Evolutionary conservation across 2,113 vertebrate species (phyloP).

Genomic region (Sinocyclocheilus rhinocerous): DNA sequence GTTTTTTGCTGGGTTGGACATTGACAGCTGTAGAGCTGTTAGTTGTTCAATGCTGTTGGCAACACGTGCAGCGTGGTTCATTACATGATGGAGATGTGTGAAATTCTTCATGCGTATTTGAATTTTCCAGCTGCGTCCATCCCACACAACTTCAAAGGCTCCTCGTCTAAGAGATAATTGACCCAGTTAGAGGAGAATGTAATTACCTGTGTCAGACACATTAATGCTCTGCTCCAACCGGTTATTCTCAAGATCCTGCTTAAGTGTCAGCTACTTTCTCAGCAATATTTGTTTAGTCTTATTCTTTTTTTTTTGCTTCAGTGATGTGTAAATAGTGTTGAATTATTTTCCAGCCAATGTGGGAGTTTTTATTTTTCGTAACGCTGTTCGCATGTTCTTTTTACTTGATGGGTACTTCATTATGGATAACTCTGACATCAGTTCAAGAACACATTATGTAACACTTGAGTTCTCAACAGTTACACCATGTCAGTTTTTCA

Average conservation of each 20-base stretch:
- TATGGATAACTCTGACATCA: not conserved
- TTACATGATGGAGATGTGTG: not conserved
- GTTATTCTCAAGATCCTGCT: not conserved
- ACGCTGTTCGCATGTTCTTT: not conserved
- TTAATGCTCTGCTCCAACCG: not conserved
- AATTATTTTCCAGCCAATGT: not conserved
- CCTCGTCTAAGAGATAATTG: slow-evolving; percentile 13
- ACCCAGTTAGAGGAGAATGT: slow-evolving; percentile 2
- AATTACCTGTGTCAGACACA: not conserved
- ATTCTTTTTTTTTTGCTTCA: not conserved
- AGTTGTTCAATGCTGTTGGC: slow-evolving; percentile 3
- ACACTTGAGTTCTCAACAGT: not conserved
- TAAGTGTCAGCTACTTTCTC: not conserved
- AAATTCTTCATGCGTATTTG: not conserved
- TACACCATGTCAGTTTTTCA: not conserved
- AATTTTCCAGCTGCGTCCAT: not conserved
- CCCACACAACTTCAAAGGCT: not conserved
- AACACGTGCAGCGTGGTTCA: not conserved
- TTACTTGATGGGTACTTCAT: not conserved
- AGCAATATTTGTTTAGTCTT: not conserved
- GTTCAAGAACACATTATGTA: not conserved
- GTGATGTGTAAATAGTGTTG: not conserved
- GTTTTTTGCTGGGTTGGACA: not conserved
- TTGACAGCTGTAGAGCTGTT: not conserved
- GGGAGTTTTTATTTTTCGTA: not conserved